A percentile compares a stretch with the other conserved stretches of the same genome.
phyloP scores from a whole-genome alignment of 2,113 vertebrate species.

The Trematocara zebra region DNA sequence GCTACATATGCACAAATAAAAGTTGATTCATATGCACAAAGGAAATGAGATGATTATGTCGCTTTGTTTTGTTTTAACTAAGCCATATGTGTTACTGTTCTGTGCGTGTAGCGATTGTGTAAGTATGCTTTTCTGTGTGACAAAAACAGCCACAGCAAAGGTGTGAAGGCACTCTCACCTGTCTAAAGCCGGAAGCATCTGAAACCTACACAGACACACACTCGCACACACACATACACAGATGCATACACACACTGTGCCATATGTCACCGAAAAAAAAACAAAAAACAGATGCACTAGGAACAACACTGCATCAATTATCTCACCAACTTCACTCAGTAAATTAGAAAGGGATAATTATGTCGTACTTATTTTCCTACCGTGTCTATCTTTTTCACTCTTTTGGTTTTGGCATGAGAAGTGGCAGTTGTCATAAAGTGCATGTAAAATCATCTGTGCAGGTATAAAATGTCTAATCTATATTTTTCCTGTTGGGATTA shows the following conservation, averaged over 20 bases:
- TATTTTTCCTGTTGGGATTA: constrained; percentile 63
- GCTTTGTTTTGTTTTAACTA: not conserved
- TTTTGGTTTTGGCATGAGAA: constrained; percentile 41
- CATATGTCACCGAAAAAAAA: not conserved
- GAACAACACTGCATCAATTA: constrained; percentile 52
- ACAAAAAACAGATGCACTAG: constrained; percentile 41
- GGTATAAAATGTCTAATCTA: constrained; percentile 68
- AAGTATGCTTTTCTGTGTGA: not conserved
- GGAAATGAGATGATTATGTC: not conserved
- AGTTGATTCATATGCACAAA: not conserved
- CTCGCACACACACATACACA: not conserved
- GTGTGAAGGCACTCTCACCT: constrained; percentile 47
- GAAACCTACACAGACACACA: not conserved
- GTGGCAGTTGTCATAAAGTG: constrained; percentile 43
- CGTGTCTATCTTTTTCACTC: constrained; percentile 18
- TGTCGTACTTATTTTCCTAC: constrained; percentile 38
- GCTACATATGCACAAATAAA: not conserved
- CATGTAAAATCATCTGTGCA: constrained; percentile 66
- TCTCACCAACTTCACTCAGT: constrained; percentile 31
- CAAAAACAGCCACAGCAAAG: constrained; percentile 5
- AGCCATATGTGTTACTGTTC: not conserved
- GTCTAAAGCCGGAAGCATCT: constrained; percentile 26
- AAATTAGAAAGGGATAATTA: constrained; percentile 52
- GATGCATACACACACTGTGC: not conserved
- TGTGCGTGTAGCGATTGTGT: not conserved